These are phyloP conservation scores for Podargus strigoides DNA, from an alignment of 2,797 vertebrate species.

Conservation along the genomic window DNA sequence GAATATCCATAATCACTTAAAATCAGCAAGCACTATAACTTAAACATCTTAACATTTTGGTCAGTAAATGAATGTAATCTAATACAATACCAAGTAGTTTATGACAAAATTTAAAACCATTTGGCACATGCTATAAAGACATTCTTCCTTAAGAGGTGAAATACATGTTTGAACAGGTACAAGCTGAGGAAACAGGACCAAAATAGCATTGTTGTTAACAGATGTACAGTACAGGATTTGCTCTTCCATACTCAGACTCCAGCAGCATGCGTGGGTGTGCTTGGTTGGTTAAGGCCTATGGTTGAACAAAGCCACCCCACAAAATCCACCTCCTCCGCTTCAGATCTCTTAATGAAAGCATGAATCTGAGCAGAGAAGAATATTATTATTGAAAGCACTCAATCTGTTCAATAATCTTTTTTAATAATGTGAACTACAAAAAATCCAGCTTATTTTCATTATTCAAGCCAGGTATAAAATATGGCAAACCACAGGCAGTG, in stretches of 20 bases:
- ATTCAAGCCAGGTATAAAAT: neutral
- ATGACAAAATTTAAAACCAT: slow-evolving; percentile 59
- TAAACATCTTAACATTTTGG: slow-evolving; percentile 45
- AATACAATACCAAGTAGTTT: slow-evolving; percentile 70
- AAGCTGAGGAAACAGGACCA: slow-evolving; percentile 54
- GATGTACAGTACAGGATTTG: neutral
- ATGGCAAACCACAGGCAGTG: rapidly evolving
- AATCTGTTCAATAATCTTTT: neutral
- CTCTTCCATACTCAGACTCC: slow-evolving; percentile 73
- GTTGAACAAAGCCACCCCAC: slow-evolving; percentile 96
- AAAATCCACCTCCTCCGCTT: slow-evolving; percentile 96
- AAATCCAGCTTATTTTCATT: neutral
- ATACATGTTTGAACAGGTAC: slow-evolving; percentile 60
- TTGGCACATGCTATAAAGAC: slow-evolving; percentile 80
- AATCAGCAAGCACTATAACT: slow-evolving; percentile 57
- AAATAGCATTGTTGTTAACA: slow-evolving; percentile 25
- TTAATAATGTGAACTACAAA: neutral
- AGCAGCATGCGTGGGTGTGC: slow-evolving; percentile 89
- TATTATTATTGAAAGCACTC: neutral
- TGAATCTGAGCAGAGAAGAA: slow-evolving; percentile 79
- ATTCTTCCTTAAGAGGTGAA: slow-evolving; percentile 63
- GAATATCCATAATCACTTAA: slow-evolving; percentile 63
- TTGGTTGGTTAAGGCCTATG: slow-evolving; percentile 94
- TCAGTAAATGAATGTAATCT: slow-evolving; percentile 53
- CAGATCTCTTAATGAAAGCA: slow-evolving; percentile 90